phyloP scores from a whole-genome alignment of 2,113 vertebrate species.

The Takifugu flavidus region DNA sequence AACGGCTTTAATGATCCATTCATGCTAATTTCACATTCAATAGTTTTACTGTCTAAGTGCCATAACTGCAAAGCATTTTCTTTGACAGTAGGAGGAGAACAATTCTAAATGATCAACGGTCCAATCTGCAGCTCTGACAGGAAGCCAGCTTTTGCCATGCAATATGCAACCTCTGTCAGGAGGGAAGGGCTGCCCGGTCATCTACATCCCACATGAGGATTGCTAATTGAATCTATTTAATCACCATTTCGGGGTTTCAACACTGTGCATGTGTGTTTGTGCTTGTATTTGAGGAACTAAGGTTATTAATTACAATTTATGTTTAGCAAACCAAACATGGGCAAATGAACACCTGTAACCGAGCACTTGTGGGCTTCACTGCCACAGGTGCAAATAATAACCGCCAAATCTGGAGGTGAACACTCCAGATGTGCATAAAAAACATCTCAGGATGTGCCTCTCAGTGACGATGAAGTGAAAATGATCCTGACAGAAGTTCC shows the following conservation, averaged over 20 bases:
- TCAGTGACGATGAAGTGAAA: not conserved
- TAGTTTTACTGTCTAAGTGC: no score
- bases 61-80: not conserved
- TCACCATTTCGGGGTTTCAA: slow-evolving; percentile 12
- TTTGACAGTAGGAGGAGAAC: slow-evolving; percentile 8
- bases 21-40: not conserved
- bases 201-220: slow-evolving; percentile 14
- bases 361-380: no score
- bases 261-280: not conserved
- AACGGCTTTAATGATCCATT: not conserved
- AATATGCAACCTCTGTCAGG: slow-evolving; percentile 44
- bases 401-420: no score
- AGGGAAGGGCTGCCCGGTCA: slow-evolving; percentile 6
- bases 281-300: not conserved
- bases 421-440: no score
- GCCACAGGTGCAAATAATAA: no score
- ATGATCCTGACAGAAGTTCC: slow-evolving; percentile 9
- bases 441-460: no score
- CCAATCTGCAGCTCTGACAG: slow-evolving; percentile 31
- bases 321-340: not conserved
- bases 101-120: slow-evolving; percentile 39
- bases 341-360: not conserved
- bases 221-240: slow-evolving; percentile 47
- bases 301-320: not conserved
- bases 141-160: slow-evolving; percentile 33